Evolutionary conservation across 2,888 invertebrate species (phyloP).

Genomic region (Drosophila dives): DNA sequence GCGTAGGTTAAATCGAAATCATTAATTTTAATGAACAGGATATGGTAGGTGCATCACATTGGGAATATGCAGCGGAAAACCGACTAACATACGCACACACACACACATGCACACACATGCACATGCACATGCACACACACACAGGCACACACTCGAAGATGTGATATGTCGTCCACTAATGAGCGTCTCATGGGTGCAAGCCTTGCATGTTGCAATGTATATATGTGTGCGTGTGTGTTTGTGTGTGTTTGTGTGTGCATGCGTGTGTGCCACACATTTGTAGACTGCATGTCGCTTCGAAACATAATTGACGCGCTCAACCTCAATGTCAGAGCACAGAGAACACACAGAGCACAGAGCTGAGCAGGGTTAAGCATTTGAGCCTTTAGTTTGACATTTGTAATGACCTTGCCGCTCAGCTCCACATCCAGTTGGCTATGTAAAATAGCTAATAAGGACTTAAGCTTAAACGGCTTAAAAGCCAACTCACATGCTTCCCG

Average conservation of each 20-base stretch:
- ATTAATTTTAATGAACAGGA: slow-evolving; percentile 77
- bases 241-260: not conserved
- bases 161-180: slow-evolving; percentile 58
- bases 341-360: not conserved
- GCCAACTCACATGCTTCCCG: slow-evolving; percentile 7
- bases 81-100: slow-evolving; percentile 1
- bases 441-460: slow-evolving; percentile 21
- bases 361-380: slow-evolving; percentile 5
- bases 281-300: slow-evolving; percentile 47
- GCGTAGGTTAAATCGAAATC: slow-evolving; percentile 57
- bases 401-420: slow-evolving; percentile 53
- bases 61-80: slow-evolving; percentile 46
- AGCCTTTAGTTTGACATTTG: slow-evolving; percentile 46
- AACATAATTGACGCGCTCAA: slow-evolving; percentile 64
- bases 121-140: too few relatives aligned
- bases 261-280: slow-evolving; percentile 39
- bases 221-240: not conserved
- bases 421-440: slow-evolving; percentile 14
- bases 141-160: slow-evolving; percentile 6
- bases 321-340: slow-evolving; percentile 61
- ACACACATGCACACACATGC: slow-evolving; percentile 20
- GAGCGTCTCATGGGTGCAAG: slow-evolving; percentile 66
- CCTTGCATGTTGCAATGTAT: not conserved
- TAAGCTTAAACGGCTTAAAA: not conserved
- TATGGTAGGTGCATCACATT: slow-evolving; percentile 56